phyloP scores from a whole-genome alignment of 2,797 vertebrate species.

The Gallinago solitaria region DNA sequence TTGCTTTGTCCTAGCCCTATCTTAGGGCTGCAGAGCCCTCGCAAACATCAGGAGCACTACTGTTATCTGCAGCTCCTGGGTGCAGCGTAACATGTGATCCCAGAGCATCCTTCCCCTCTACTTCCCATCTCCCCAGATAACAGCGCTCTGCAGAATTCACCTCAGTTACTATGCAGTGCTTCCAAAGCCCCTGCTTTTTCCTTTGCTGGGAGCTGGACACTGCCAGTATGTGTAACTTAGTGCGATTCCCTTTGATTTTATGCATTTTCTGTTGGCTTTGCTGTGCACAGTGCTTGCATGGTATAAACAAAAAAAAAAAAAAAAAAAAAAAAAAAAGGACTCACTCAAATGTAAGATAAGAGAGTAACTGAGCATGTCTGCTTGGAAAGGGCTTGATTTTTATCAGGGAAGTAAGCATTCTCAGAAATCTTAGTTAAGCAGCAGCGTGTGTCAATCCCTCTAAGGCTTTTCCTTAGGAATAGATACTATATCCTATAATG shows the following conservation, averaged over 20 bases:
- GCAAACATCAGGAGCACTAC: not conserved
- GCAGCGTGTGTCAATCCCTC: not conserved
- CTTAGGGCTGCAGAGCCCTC: not conserved
- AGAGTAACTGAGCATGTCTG: not conserved
- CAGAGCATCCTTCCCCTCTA: conserved; percentile 11
- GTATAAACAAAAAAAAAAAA: not conserved
- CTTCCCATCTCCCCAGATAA: conserved; percentile 10
- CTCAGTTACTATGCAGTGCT: not conserved
- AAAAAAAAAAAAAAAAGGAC: not conserved
- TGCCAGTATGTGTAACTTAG: not conserved
- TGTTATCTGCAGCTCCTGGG: not conserved
- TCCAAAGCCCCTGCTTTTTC: not conserved
- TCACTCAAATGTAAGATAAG: not conserved
- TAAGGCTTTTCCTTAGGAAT: not conserved
- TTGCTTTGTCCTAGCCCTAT: not conserved
- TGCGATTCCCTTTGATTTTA: not conserved
- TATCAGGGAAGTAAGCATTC: not conserved
- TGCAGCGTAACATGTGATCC: not conserved
- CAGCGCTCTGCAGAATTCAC: not conserved
- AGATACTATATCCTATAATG: not conserved
- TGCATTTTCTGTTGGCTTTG: not conserved
- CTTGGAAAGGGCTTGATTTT: not conserved
- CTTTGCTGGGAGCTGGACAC: not conserved
- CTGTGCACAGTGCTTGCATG: not conserved
- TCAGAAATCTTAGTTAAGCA: not conserved